Evolutionary conservation across 2,797 vertebrate genomes (phyloP).

Genomic region (Cheirogaleus major): DNA sequence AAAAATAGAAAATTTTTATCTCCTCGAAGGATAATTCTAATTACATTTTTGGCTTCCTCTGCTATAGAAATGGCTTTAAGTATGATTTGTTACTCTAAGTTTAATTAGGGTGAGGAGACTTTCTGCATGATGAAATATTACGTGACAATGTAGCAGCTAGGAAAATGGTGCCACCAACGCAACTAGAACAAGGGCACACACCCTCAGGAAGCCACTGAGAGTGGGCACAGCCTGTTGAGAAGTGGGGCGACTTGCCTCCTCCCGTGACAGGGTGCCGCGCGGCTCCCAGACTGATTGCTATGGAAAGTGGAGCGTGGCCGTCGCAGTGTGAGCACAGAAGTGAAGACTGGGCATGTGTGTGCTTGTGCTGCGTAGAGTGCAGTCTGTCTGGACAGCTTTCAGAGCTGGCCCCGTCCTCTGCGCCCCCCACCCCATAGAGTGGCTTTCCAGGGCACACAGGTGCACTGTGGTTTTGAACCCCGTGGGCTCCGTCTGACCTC

Average conservation of each 20-base stretch:
- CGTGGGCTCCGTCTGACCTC: background rate
- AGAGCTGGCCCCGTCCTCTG: background rate
- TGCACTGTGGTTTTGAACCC: background rate
- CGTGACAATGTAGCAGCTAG: background rate
- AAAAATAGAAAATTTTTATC: conserved; percentile 54
- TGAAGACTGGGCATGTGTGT: background rate
- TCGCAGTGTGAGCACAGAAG: background rate
- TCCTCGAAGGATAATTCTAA: conserved; percentile 62
- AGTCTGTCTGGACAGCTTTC: conserved; percentile 44
- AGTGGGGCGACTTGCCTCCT: background rate
- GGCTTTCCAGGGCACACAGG: background rate
- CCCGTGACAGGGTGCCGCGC: fast-evolving
- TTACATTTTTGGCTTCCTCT: conserved; percentile 58
- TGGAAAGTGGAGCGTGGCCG: background rate
- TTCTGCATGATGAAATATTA: background rate
- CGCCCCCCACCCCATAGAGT: background rate
- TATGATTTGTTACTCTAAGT: conserved; percentile 43
- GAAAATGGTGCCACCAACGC: background rate
- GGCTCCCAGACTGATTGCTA: background rate
- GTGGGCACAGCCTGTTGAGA: background rate
- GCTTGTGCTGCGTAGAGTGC: conserved; percentile 38
- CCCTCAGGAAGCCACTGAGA: background rate
- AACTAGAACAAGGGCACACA: background rate
- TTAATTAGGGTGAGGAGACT: conserved; percentile 30
- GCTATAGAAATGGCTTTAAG: conserved; percentile 49